These are phyloP conservation scores for Agrenia bidenticulata DNA, from an alignment of 2,888 invertebrate genomes.

Conservation along the genomic window DNA sequence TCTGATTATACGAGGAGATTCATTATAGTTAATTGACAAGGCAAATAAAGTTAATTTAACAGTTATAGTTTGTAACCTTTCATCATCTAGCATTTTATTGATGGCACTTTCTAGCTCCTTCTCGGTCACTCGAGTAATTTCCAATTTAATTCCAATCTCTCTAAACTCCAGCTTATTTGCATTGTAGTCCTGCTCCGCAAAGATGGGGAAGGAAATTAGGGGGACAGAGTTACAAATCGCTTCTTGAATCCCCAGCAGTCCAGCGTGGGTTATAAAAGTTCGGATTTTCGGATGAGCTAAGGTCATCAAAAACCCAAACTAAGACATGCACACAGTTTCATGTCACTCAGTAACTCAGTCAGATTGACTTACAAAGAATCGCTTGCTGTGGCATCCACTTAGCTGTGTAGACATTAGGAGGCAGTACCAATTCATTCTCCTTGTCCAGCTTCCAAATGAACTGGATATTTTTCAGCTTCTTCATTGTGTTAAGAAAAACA, in stretches of 20 bases:
- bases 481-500: conserved; percentile 22
- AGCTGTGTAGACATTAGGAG: conserved; percentile 15
- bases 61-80: background rate
- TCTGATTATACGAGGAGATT: too few species aligned
- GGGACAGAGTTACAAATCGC: conserved; percentile 39
- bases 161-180: conserved; percentile 23
- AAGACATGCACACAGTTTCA: too few species aligned
- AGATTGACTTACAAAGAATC: conserved; percentile 22
- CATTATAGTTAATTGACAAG: too few species aligned
- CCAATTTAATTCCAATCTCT: conserved; percentile 40
- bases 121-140: conserved; percentile 28
- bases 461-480: conserved; percentile 24
- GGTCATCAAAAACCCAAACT: too few species aligned
- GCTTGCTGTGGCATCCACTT: conserved; percentile 29
- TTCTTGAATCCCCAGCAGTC: conserved; percentile 43
- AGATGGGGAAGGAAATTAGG: conserved; percentile 31
- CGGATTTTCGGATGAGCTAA: conserved; percentile 44
- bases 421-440: too few species aligned
- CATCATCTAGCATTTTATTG: conserved; percentile 27
- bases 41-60: background rate
- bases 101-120: conserved; percentile 33
- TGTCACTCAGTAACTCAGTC: too few species aligned
- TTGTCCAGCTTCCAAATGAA: conserved; percentile 37
- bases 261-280: conserved; percentile 44
- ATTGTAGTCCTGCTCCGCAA: conserved; percentile 48